phyloP scores from a whole-genome alignment of 1,140 invertebrate genomes.

The Lepidotrigona ventralis region DNA sequence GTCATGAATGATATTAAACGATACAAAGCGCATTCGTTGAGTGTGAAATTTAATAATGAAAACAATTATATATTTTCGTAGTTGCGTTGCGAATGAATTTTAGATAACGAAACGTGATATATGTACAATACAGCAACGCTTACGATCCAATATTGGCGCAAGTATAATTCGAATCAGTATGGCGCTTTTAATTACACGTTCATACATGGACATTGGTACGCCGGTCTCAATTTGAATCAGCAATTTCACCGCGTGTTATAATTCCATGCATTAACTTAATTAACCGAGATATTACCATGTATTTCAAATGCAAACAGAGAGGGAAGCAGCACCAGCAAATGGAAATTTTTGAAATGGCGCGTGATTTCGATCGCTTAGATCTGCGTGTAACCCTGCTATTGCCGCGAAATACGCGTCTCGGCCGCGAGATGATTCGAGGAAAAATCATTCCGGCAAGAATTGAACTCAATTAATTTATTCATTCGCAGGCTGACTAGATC shows the following conservation, averaged over 20 bases:
- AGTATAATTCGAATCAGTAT: not conserved
- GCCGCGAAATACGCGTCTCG: not conserved
- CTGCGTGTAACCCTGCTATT: not conserved
- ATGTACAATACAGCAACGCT: not conserved
- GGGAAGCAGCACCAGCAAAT: not conserved
- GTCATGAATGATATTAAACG: not conserved
- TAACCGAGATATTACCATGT: not conserved
- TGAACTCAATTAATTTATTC: not conserved
- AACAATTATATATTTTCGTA: not conserved
- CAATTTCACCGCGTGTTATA: constrained; percentile 5
- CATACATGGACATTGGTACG: not conserved
- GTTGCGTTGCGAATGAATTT: not conserved
- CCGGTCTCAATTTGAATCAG: not conserved
- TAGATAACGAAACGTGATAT: not conserved
- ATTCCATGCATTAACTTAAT: not conserved
- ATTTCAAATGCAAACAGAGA: not conserved
- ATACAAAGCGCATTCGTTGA: not conserved
- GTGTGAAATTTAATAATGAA: not conserved
- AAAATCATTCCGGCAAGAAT: not conserved
- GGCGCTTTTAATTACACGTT: constrained; percentile 8
- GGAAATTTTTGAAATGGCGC: not conserved
- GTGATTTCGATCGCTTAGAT: not conserved
- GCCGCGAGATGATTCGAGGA: not conserved
- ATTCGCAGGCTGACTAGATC: too few relatives aligned
- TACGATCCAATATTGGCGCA: not conserved